Base-by-base conservation (phyloP, 2,888 invertebrate genomes). In the Rhynchonema sp. region DNA sequence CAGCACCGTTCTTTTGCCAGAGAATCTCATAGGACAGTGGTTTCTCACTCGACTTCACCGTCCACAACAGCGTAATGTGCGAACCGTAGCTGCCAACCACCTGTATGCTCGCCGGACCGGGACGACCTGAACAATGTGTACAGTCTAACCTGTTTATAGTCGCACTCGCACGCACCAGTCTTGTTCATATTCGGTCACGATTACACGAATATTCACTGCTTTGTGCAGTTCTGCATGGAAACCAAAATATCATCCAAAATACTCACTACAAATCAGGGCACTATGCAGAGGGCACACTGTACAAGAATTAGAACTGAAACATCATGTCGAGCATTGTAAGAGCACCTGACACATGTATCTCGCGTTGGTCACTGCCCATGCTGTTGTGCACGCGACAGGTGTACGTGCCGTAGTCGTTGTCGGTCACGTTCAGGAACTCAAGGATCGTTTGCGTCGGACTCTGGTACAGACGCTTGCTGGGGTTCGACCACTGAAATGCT, bases 21-120 rank as follows among this genome's bases (percentile, higher is more conserved):
- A 56, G 49, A 28, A 61, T 57, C 49, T 61, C 59, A 49, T 61
- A 61, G 49, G 59, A 55, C n/a, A 28, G 27, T 17, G 59, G 46
- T 9, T 59, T 56, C 28, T 61, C 56, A 38, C 53, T 46, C 22
- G 61, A 61, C 52, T 56, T 46, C 17, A 61, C 61, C n/a, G 57
- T 57, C 61, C 59, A 61, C 6, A 30, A 46, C 20, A 61, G 57
- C 46, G 55, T 30, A 30, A 25, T 22, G 22, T 22, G 6, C 13
- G 3, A 6, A 6, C 3, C 13, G 25, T 52, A 23, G 3, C 3
- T 9, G 6, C n/a, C n/a, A 6, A 6, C 3, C 3, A 25, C 52
- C 22, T 3, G 9, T 9, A 52, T 52, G 3, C 6, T 6, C 52
- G 61, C 46, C 1, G 61, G 59, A 28, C 61, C 61, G 53, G 61